Percentiles rank a stretch among this genome's conserved stretches.
Evolutionary conservation across 2,888 invertebrate genomes (phyloP).

Genomic region (Hyposoter didymator): DNA sequence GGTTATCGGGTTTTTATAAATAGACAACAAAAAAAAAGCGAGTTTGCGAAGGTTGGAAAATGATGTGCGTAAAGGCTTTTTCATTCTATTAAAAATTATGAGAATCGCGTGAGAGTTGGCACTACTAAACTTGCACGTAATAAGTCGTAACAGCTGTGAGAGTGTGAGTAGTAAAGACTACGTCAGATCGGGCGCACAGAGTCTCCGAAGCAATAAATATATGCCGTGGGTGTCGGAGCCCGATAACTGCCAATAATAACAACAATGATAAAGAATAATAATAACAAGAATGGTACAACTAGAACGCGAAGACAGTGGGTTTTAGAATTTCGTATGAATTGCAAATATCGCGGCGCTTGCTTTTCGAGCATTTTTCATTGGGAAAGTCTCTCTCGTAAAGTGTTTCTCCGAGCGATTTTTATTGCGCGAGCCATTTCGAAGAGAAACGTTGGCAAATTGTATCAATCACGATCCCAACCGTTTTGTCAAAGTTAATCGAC

Average conservation of each 20-base stretch:
- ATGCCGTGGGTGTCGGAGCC: slow-evolving; percentile 41
- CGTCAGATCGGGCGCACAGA: slow-evolving; percentile 34
- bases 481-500: background rate
- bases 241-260: slow-evolving; percentile 53
- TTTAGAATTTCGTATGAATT: no score
- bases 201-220: background rate
- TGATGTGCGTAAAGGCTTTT: background rate
- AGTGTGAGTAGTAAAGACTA: slow-evolving; percentile 50
- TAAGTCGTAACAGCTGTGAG: slow-evolving; percentile 19
- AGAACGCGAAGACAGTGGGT: background rate
- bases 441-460: background rate
- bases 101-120: slow-evolving; percentile 42
- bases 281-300: background rate
- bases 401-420: background rate
- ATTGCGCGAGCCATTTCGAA: background rate
- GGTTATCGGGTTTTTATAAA: slow-evolving; percentile 7
- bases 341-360: background rate
- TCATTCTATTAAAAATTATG: slow-evolving; percentile 39
- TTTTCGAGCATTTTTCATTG: slow-evolving; percentile 10
- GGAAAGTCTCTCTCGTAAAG: background rate
- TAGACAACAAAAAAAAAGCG: background rate
- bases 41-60: background rate
- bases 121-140: slow-evolving; percentile 32
- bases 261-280: slow-evolving; percentile 39
- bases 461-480: background rate